A percentile compares a stretch with the other conserved stretches of the same genome.
phyloP scores from a whole-genome alignment of 1,140 invertebrate species.

The Hydropsyche tenuis region DNA sequence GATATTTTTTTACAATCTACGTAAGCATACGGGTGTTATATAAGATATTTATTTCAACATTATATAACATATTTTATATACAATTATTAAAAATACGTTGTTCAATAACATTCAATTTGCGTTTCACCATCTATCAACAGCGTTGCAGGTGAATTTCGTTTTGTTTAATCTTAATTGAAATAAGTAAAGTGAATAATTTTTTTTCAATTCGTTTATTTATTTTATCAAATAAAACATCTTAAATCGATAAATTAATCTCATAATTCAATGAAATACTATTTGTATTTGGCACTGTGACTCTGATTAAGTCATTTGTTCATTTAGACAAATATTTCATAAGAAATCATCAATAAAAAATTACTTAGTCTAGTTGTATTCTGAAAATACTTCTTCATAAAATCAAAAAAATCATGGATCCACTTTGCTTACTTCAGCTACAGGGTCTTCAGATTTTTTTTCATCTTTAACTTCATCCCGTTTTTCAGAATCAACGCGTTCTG shows the following conservation, averaged over 20 bases:
- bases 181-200: too few relatives aligned
- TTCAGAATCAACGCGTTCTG: neutral
- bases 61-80: too few relatives aligned
- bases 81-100: too few relatives aligned
- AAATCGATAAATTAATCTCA: neutral
- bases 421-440: conserved; percentile 27
- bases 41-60: too few relatives aligned
- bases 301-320: neutral
- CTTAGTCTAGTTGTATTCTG: neutral
- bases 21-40: too few relatives aligned
- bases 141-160: too few relatives aligned
- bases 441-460: neutral
- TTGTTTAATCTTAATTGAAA: too few relatives aligned
- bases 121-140: too few relatives aligned
- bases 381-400: neutral
- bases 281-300: conserved; percentile 40
- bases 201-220: too few relatives aligned
- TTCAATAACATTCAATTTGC: too few relatives aligned
- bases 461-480: neutral
- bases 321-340: neutral
- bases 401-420: conserved; percentile 23
- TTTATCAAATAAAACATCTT: too few relatives aligned
- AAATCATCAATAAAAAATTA: neutral
- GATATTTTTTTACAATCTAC: too few relatives aligned
- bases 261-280: conserved; percentile 35